These are phyloP conservation scores for Hirundichthys speculiger DNA, from an alignment of 2,113 vertebrate genomes.

Conservation along the genomic window DNA sequence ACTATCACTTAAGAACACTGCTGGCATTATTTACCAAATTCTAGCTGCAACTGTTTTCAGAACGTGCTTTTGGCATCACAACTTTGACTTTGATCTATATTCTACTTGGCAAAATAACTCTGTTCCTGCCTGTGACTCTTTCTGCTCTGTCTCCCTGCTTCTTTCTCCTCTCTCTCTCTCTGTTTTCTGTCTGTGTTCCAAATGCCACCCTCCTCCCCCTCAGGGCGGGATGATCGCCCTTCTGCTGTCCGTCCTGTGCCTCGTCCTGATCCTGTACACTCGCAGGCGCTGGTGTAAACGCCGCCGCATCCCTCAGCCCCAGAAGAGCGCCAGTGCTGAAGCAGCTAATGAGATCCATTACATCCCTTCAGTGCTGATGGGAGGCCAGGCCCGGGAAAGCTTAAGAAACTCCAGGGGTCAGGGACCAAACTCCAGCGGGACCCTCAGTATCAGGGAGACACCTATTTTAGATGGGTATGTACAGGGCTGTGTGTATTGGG, in stretches of 20 bases:
- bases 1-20: conserved; percentile 16
- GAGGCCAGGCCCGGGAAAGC: conserved; percentile 95
- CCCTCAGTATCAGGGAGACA: conserved; percentile 96
- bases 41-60: conserved; percentile 35
- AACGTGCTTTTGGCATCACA: conserved; percentile 21
- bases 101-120: conserved; percentile 46
- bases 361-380: conserved; percentile 96
- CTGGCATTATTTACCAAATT: conserved; percentile 34
- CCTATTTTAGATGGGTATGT: conserved; percentile 94
- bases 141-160: conserved; percentile 2
- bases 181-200: conserved; percentile 29
- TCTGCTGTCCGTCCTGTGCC: conserved; percentile 94
- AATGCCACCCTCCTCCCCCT: conserved; percentile 36
- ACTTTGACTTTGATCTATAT: conserved; percentile 55
- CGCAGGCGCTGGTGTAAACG: conserved; percentile 97
- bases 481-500: conserved; percentile 4
- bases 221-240: conserved; percentile 99
- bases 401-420: conserved; percentile 94
- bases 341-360: conserved; percentile 99
- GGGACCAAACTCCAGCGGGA: conserved; percentile 94
- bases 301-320: conserved; percentile 95
- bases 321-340: conserved; percentile 97
- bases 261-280: conserved; percentile 97
- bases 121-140: conserved; percentile 41
- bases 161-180: neutral